phyloP scores from a whole-genome alignment of 1,140 invertebrate species.

The Drosophila chauvacae region DNA sequence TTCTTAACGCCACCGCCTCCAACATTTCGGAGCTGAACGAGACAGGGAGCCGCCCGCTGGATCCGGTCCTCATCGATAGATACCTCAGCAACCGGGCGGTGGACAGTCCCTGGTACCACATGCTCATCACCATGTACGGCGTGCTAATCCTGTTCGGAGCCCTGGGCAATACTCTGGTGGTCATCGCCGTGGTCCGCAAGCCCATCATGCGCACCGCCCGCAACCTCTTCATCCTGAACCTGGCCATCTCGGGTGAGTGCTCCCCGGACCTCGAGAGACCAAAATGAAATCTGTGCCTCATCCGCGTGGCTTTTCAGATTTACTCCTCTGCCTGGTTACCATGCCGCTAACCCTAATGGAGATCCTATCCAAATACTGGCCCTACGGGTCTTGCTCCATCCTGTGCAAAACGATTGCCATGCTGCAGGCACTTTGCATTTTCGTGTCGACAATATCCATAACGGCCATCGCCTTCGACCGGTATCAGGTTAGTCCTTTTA shows the following conservation, averaged over 20 bases:
- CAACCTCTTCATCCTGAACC: slow-evolving; percentile 95
- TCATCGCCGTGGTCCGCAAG: slow-evolving; percentile 91
- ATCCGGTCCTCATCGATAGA: slow-evolving; percentile 85
- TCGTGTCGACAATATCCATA: slow-evolving; percentile 95
- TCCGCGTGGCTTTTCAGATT: slow-evolving; percentile 85
- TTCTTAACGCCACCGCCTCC: slow-evolving; percentile 9
- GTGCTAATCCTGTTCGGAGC: slow-evolving; percentile 91
- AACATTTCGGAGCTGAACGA: slow-evolving; percentile 40
- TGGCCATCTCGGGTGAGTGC: slow-evolving; percentile 89
- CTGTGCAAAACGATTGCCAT: slow-evolving; percentile 92
- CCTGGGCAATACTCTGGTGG: slow-evolving; percentile 92
- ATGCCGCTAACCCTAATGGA: slow-evolving; percentile 94
- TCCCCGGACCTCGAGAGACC: not conserved
- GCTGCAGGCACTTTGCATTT: slow-evolving; percentile 93
- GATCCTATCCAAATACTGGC: slow-evolving; percentile 91
- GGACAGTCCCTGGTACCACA: slow-evolving; percentile 87
- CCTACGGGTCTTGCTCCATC: slow-evolving; percentile 87
- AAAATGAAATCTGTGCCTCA: slow-evolving; percentile 6
- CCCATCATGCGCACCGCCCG: slow-evolving; percentile 93
- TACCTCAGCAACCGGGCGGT: slow-evolving; percentile 88
- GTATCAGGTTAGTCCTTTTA: slow-evolving; percentile 87
- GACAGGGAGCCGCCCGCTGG: slow-evolving; percentile 41
- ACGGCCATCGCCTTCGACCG: slow-evolving; percentile 94
- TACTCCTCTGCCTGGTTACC: slow-evolving; percentile 92
- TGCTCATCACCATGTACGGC: slow-evolving; percentile 89